Base-by-base conservation (phyloP, 2,113 vertebrate species). In the Tauraco erythrolophus region DNA sequence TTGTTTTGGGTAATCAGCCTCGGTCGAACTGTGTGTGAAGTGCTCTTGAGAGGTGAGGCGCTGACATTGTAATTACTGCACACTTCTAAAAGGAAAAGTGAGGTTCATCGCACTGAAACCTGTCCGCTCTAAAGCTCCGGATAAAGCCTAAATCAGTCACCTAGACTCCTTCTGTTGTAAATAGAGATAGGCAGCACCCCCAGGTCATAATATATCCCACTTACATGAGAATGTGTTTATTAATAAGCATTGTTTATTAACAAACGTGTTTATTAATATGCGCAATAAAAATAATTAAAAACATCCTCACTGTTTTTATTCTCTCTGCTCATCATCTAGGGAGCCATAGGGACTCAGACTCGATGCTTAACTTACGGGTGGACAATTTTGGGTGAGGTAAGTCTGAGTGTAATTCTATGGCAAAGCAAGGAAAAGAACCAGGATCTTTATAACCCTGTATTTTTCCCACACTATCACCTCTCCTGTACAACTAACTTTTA, bases 131-230 rank as follows among this genome's bases (percentile, higher is more conserved):
- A 41, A 92, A 87, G 6, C 14, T 19, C 9, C 7, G 37, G 53
- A 61, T 69, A 60, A 90, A 90, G 10, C 27, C 41, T 33, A 64
- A 66, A 62, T 1, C 28, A 12, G 9, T 9, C 28, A 61, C 45
- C 14, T 41, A 30, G 9, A 23, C 5, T 41, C 14, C 6, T 58
- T 27, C 15, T 64, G 14, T 14, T 75, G 11, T 37, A 74, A 75
- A 43, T 1, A 86, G 19, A 65, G 19, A 41, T 11, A 25, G 4
- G 12, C 0, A 0, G 5, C 22, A 18, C 18, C 16, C 11, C 9
- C 19, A 46, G 41, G 51, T 62, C 0, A 3, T 48, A 71, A 27
- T 6, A 41, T 4, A 50, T 33, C 14, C 10, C 21, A 43, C 2
- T 7, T 37, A 60, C 1, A 2, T 0, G 1, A 43, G 8, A 70